phyloP scores from a whole-genome alignment of 1,140 invertebrate species.

The Dinoponera quadriceps region DNA sequence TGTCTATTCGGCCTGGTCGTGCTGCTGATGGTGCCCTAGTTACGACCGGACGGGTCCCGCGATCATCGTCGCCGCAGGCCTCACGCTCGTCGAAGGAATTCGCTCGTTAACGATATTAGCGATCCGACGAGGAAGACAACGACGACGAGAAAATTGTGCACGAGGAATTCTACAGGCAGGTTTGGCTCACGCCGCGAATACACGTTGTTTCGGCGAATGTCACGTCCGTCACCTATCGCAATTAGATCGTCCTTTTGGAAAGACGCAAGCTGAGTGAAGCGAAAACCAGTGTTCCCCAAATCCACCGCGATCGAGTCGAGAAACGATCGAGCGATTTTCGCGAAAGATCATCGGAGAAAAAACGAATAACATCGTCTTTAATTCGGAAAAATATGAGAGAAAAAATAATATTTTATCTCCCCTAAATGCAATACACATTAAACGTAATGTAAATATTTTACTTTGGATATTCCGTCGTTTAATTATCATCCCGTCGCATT shows the following conservation, averaged over 20 bases:
- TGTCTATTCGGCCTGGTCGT: conserved; percentile 18
- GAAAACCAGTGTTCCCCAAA: neutral
- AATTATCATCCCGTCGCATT: neutral
- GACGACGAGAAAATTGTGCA: neutral
- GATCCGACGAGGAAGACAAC: neutral
- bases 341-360: neutral
- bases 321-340: neutral
- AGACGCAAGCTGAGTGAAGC: neutral
- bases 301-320: neutral
- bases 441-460: too few species aligned
- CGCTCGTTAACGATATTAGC: neutral
- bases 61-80: conserved; percentile 51
- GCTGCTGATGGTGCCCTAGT: conserved; percentile 59
- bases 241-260: conserved; percentile 16
- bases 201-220: neutral
- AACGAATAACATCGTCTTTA: too few species aligned
- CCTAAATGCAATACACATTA: too few species aligned
- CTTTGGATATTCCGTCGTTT: too few species aligned
- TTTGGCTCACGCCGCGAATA: conserved; percentile 10
- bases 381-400: too few species aligned
- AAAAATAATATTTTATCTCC: too few species aligned
- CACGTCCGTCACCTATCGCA: neutral
- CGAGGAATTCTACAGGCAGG: neutral
- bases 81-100: conserved; percentile 26
- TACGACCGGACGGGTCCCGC: neutral